A percentile compares a stretch with the other conserved stretches of the same genome.
These are phyloP conservation scores for Chromoteleia sp. DNA, from an alignment of 2,888 invertebrate species.

Conservation along the genomic window DNA sequence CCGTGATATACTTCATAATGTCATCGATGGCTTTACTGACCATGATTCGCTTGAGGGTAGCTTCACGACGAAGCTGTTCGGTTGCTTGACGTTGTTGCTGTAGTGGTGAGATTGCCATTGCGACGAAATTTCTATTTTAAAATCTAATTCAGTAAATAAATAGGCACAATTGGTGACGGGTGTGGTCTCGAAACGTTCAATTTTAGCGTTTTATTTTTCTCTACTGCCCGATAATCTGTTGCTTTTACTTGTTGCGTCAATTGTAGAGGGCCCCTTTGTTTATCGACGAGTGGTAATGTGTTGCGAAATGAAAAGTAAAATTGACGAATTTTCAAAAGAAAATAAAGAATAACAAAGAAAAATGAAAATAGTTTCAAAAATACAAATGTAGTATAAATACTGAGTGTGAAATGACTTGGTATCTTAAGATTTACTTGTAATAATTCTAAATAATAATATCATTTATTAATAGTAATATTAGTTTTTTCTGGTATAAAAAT, in stretches of 20 bases:
- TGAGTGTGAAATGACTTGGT: too few relatives aligned
- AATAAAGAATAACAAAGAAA: too few relatives aligned
- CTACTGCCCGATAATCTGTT: slow-evolving; percentile 1
- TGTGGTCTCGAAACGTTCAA: slow-evolving; percentile 26
- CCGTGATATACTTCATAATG: slow-evolving; percentile 95
- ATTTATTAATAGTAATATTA: too few relatives aligned
- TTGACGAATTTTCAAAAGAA: too few relatives aligned
- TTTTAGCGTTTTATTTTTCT: not conserved
- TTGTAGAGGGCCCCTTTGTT: not conserved
- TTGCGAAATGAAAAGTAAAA: too few relatives aligned
- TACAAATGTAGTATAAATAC: too few relatives aligned
- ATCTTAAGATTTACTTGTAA: too few relatives aligned
- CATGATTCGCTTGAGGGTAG: slow-evolving; percentile 93
- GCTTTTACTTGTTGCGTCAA: not conserved
- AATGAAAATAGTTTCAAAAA: too few relatives aligned
- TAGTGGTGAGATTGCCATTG: slow-evolving; percentile 96
- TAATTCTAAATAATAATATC: too few relatives aligned
- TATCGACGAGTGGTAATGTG: not conserved
- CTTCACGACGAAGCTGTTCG: slow-evolving; percentile 96
- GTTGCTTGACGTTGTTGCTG: slow-evolving; percentile 97
- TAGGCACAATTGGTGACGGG: slow-evolving; percentile 37
- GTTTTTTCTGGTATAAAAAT: too few relatives aligned
- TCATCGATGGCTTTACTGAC: slow-evolving; percentile 95
- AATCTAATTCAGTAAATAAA: slow-evolving; percentile 15
- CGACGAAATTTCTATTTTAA: not conserved